These are phyloP conservation scores for Apamea anceps DNA, from an alignment of 2,888 invertebrate genomes.

Conservation along the genomic window DNA sequence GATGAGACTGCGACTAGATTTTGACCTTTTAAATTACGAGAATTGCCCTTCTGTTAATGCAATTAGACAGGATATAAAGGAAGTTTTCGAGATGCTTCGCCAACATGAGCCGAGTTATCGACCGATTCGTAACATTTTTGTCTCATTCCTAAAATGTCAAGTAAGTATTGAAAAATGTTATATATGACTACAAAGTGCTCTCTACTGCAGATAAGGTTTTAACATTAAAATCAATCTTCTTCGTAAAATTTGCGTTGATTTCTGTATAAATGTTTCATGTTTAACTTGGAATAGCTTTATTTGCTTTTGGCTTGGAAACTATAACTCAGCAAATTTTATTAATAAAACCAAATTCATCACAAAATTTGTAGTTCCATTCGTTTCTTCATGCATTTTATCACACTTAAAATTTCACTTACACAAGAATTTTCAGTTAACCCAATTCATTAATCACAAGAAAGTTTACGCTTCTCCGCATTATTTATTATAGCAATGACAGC, in stretches of 20 bases:
- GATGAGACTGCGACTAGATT: too few relatives aligned
- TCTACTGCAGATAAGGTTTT: neutral
- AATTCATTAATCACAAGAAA: constrained; percentile 26
- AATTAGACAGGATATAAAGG: neutral
- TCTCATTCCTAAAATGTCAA: neutral
- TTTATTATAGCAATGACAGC: constrained; percentile 52
- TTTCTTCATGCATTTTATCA: constrained; percentile 15
- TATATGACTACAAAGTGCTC: too few relatives aligned
- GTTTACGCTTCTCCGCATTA: constrained; percentile 23
- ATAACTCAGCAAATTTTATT: neutral
- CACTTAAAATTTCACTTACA: constrained; percentile 18
- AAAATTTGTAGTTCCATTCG: neutral
- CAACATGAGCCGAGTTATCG: neutral
- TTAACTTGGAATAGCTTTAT: neutral
- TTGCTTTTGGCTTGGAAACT: too few relatives aligned
- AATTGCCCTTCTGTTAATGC: neutral
- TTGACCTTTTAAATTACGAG: too few relatives aligned
- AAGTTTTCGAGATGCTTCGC: neutral
- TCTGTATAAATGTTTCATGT: neutral
- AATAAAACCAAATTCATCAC: neutral
- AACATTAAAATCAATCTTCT: neutral
- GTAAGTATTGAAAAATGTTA: neutral
- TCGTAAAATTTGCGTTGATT: neutral
- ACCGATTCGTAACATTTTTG: neutral
- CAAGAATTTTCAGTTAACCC: neutral